Percentiles rank a stretch among this genome's conserved stretches.
These are phyloP conservation scores for Leuctra nigra DNA, from an alignment of 2,888 invertebrate genomes.

Conservation along the genomic window DNA sequence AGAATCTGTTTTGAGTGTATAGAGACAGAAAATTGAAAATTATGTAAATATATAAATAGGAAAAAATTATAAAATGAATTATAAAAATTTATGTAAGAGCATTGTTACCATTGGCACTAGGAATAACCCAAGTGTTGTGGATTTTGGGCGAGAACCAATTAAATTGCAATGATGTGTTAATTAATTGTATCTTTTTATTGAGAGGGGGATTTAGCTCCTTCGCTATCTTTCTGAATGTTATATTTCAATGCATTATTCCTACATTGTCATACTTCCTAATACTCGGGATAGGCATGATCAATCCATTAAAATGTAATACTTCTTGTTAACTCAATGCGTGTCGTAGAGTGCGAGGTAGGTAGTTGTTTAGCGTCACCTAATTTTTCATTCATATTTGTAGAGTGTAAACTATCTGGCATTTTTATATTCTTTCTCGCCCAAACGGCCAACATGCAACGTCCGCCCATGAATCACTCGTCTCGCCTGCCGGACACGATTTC, in stretches of 20 bases:
- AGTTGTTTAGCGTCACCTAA: slow-evolving; percentile 11
- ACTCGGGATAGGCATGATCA: slow-evolving; percentile 17
- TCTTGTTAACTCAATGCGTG: slow-evolving; percentile 6
- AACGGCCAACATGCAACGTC: neutral
- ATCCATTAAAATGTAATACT: slow-evolving; percentile 4
- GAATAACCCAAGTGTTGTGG: slow-evolving; percentile 13
- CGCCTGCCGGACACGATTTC: neutral
- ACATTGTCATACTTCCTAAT: slow-evolving; percentile 17
- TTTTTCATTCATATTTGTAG: slow-evolving; percentile 7
- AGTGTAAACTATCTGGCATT: slow-evolving; percentile 2
- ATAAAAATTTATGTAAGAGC: slow-evolving; percentile 20
- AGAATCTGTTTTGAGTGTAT: slow-evolving; percentile 22
- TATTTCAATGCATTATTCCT: slow-evolving; percentile 4
- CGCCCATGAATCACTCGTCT: neutral
- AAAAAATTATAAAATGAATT: slow-evolving; percentile 21
- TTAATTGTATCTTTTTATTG: slow-evolving; percentile 16
- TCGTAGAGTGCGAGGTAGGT: slow-evolving; percentile 11
- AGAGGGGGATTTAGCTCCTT: slow-evolving; percentile 24
- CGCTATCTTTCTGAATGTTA: slow-evolving; percentile 22
- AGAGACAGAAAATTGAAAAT: slow-evolving; percentile 25
- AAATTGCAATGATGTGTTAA: slow-evolving; percentile 17
- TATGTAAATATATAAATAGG: slow-evolving; percentile 27
- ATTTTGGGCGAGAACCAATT: slow-evolving; percentile 24
- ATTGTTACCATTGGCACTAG: slow-evolving; percentile 24
- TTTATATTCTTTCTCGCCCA: slow-evolving; percentile 22